A percentile compares a stretch with the other conserved stretches of the same genome.
phyloP scores from a whole-genome alignment of 2,797 vertebrate species.

The Chrysocyon brachyurus region DNA sequence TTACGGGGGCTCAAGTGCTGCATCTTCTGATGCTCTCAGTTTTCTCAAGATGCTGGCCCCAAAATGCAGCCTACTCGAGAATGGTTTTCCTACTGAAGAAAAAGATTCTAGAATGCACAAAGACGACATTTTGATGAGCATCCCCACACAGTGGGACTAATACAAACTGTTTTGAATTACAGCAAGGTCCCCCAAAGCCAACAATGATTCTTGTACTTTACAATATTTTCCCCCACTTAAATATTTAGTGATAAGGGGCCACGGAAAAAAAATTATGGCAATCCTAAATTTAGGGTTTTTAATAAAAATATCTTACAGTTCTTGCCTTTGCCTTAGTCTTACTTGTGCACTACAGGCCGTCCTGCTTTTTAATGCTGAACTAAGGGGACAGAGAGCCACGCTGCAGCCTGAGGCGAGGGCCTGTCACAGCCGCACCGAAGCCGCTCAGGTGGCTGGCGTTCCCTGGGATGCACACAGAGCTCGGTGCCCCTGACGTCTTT shows the following conservation, averaged over 20 bases:
- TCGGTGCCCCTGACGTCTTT: rapidly evolving
- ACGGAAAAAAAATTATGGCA: neutral
- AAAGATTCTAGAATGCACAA: rapidly evolving
- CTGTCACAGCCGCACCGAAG: neutral
- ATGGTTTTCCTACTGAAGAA: neutral
- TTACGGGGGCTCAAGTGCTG: rapidly evolving
- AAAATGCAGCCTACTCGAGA: neutral
- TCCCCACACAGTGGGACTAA: neutral
- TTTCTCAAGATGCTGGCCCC: neutral
- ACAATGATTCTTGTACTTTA: neutral
- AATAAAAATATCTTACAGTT: neutral
- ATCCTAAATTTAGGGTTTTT: neutral
- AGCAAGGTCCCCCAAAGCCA: no score
- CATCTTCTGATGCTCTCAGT: neutral
- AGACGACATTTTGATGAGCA: neutral
- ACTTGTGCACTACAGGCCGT: no score
- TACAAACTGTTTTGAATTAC: rapidly evolving
- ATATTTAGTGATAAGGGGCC: neutral
- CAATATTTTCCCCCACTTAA: neutral
- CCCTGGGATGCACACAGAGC: neutral
- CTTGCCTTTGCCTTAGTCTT: neutral
- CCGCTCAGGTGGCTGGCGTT: no score
- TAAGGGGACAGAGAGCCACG: neutral
- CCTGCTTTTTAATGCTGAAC: neutral
- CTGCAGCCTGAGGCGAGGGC: neutral